phyloP scores from a whole-genome alignment of 92 coral and sea anemone genomes.

The Epizoanthus scotinus region DNA sequence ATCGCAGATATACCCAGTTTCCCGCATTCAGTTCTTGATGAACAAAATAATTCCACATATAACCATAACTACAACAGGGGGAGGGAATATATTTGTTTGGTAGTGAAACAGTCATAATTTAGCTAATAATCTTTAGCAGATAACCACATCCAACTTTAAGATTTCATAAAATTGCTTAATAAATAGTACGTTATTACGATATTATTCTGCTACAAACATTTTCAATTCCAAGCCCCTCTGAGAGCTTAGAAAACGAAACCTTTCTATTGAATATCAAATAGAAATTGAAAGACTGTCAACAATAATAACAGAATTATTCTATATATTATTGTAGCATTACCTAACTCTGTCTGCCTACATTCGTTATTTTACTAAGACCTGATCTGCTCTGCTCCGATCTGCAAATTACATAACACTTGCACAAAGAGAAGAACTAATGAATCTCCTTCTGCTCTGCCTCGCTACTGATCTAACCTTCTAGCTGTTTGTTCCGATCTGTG shows the following conservation, averaged over 20 bases:
- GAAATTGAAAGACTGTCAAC: too few species aligned
- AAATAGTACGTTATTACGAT: not conserved
- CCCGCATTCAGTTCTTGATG: too few species aligned
- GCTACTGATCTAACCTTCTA: slow-evolving; percentile 57
- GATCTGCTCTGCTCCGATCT: not conserved
- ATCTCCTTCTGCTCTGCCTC: slow-evolving; percentile 1
- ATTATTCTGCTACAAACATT: not conserved
- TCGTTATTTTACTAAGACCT: not conserved
- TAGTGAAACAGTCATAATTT: too few species aligned
- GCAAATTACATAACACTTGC: not conserved
- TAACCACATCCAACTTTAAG: too few species aligned
- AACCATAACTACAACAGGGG: too few species aligned
- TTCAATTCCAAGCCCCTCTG: too few species aligned
- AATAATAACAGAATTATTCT: not conserved
- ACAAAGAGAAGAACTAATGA: not conserved
- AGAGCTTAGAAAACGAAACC: not conserved
- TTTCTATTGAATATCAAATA: not conserved
- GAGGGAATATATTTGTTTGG: too few species aligned
- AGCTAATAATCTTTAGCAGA: too few species aligned
- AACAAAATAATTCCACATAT: too few species aligned
- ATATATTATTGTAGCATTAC: too few species aligned
- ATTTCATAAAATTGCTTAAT: not conserved
- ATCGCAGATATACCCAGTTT: too few species aligned
- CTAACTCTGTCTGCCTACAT: not conserved
- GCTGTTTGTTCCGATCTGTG: slow-evolving; percentile 34